phyloP scores from a whole-genome alignment of 2,797 vertebrate genomes.

The Acrossocheilus fasciatus region DNA sequence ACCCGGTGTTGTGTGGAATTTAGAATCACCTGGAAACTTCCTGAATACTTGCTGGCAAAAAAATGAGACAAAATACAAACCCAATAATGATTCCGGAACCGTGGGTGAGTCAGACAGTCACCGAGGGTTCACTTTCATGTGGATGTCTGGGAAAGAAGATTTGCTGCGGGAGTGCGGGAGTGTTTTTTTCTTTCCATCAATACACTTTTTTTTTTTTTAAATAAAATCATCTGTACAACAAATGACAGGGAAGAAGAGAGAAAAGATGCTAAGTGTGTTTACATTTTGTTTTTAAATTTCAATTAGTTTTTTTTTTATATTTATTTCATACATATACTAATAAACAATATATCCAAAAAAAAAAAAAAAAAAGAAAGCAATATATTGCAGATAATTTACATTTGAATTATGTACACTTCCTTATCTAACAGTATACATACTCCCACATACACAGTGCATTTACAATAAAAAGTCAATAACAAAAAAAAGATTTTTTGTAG shows the following conservation, averaged over 20 bases:
- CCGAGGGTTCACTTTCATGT: slow-evolving; percentile 58
- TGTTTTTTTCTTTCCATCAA: slow-evolving; percentile 65
- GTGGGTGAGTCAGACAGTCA: slow-evolving; percentile 61
- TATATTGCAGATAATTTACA: slow-evolving; percentile 88
- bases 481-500: slow-evolving; percentile 52
- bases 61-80: slow-evolving; percentile 58
- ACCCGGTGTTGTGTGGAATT: slow-evolving; percentile 42
- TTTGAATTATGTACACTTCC: slow-evolving; percentile 85
- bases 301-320: slow-evolving; percentile 58
- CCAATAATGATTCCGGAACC: slow-evolving; percentile 55
- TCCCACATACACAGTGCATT: slow-evolving; percentile 79
- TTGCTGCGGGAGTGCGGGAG: neutral
- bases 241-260: slow-evolving; percentile 62
- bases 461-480: slow-evolving; percentile 65
- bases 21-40: slow-evolving; percentile 61
- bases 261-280: slow-evolving; percentile 78
- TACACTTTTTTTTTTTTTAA: slow-evolving; percentile 81
- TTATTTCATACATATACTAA: slow-evolving; percentile 68
- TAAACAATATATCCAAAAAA: slow-evolving; percentile 78
- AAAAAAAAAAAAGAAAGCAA: slow-evolving; percentile 74
- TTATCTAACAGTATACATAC: slow-evolving; percentile 77
- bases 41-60: slow-evolving; percentile 51
- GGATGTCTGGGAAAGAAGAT: slow-evolving; percentile 57
- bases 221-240: slow-evolving; percentile 87
- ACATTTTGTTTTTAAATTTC: slow-evolving; percentile 77